Base-by-base conservation (phyloP, 64 coral and sea anemone genomes). In the Montipora cactus region DNA sequence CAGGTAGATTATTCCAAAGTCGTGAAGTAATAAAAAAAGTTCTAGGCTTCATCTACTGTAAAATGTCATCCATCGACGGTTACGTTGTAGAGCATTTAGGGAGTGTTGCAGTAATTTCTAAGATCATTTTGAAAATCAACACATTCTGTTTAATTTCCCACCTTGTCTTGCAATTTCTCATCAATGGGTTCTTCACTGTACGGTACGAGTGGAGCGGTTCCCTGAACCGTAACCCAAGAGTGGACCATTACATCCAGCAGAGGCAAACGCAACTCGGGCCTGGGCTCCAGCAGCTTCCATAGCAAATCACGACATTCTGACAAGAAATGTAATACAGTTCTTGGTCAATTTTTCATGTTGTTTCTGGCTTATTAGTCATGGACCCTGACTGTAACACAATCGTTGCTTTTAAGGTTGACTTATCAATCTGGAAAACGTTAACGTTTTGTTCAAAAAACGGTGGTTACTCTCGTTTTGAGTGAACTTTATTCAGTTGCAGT, bases 221-320 rank as follows among this genome's bases (percentile, higher is more conserved):
- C 84, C 37, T 95, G 91, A 4, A 84, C 79, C 49, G 96, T 98
- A 78, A 98, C 82, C 96, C 96, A 98, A 53, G 93, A 84, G 87
- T 98, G 96, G 68, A 78, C 78, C 93, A 98, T 98, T 20, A 89
- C 69, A 19, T 98, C 69, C 15, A 83, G 37, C 16, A 98, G 72
- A 61, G 82, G 79, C 37, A 95, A 59, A 25, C 96, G 89, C 45
- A 95, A 66, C 44, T 89, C 81, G 22, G 93, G 89, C 51, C 84
- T 95, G 23, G 96, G 96, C 67, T 98, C 93, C 5, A 97, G 71
- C 0, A 97, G 44, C 44, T 87, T 94, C 84, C 74, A 75, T 13
- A 98, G 84, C 83, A 98, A 88, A 72, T 98, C 96, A 78, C 80
- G 85, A 68, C 96, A 98, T 55, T 95, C 96, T 98, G 81, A 58